These are phyloP conservation scores for Drepana arcuata DNA, from an alignment of 1,140 invertebrate species.

Conservation along the genomic window DNA sequence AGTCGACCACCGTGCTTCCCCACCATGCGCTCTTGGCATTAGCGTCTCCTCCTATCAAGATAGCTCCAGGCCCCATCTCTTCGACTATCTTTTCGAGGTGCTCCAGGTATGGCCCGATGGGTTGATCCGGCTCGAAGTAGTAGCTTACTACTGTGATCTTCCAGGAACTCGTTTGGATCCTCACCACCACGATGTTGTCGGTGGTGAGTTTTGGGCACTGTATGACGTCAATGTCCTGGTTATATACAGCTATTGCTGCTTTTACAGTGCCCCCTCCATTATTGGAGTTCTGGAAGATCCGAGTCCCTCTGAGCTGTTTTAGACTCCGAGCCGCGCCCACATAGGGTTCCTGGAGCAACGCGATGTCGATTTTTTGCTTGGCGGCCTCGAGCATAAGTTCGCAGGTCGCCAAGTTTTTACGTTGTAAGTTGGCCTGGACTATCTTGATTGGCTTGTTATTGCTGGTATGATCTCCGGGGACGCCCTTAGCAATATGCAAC, in stretches of 20 bases:
- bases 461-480: too few species aligned
- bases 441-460: neutral
- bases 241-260: constrained; percentile 5
- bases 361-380: neutral
- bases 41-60: neutral
- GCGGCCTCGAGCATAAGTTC: neutral
- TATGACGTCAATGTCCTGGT: neutral
- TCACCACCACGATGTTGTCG: constrained; percentile 7
- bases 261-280: neutral
- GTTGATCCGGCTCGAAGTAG: constrained; percentile 9
- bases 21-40: constrained; percentile 2
- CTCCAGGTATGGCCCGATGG: neutral
- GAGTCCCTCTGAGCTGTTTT: neutral
- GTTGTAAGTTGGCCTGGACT: constrained; percentile 1
- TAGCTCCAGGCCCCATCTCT: neutral
- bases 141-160: constrained; percentile 2
- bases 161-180: neutral
- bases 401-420: neutral
- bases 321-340: neutral
- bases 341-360: constrained; percentile 2
- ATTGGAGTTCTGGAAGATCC: constrained; percentile 1
- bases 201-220: too few species aligned
- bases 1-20: neutral
- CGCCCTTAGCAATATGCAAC: constrained; percentile 4
- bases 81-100: neutral